A percentile compares a stretch with the other conserved stretches of the same genome.
Conservation (phyloP, 2,888 invertebrate genomes). For the Scaptomyza reducta region DNA sequence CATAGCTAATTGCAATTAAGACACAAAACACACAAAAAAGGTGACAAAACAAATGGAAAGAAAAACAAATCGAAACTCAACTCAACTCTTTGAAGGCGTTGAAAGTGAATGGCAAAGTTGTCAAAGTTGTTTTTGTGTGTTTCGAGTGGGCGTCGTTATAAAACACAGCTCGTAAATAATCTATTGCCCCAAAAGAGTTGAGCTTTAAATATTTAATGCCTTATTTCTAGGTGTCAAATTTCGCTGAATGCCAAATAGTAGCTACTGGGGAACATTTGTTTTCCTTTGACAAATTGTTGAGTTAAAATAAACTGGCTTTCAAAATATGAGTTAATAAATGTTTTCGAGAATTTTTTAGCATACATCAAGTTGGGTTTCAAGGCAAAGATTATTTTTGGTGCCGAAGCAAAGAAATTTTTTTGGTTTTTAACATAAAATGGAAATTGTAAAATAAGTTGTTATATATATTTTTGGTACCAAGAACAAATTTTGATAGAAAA, state of each 20-base stretch:
- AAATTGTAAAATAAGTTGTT: too few species aligned
- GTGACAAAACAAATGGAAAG: conserved; percentile 58
- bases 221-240: conserved; percentile 24
- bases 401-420: too few species aligned
- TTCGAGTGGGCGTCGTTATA: conserved; percentile 33
- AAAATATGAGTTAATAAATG: not conserved
- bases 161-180: conserved; percentile 45
- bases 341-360: not conserved
- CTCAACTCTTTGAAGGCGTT: conserved; percentile 30
- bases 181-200: conserved; percentile 6
- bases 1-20: conserved; percentile 76
- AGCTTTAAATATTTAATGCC: conserved; percentile 26
- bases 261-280: conserved; percentile 20
- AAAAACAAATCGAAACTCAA: conserved; percentile 7
- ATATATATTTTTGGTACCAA: too few species aligned
- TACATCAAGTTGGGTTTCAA: not conserved
- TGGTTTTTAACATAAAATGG: too few species aligned
- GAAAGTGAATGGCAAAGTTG: conserved; percentile 44
- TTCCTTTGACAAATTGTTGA: not conserved
- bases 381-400: not conserved
- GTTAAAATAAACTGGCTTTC: not conserved
- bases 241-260: conserved; percentile 5
- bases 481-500: too few species aligned
- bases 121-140: not conserved
- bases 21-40: conserved; percentile 36